Conservation (phyloP, 2,888 invertebrate genomes). For the Eupithecia tripunctaria region DNA sequence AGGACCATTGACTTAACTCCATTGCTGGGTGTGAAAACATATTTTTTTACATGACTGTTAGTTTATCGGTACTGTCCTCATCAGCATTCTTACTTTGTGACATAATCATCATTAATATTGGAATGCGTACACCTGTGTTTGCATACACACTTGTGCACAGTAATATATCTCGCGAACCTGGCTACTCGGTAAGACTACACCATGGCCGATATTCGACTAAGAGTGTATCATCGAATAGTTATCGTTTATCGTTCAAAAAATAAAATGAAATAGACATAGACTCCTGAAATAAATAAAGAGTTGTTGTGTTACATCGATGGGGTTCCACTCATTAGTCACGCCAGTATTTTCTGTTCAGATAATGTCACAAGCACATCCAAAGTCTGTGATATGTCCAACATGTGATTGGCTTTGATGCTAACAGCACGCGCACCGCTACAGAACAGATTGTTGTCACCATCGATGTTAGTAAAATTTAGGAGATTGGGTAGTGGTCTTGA, state of each 20-base stretch:
- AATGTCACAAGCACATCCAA: slow-evolving; percentile 18
- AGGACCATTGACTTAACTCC: neutral
- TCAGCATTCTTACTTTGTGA: neutral
- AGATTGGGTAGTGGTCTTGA: too few relatives aligned
- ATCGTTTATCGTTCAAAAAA: neutral
- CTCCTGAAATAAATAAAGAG: too few relatives aligned
- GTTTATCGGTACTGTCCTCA: neutral
- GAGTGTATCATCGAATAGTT: too few relatives aligned
- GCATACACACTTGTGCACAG: too few relatives aligned
- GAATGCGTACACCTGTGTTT: too few relatives aligned
- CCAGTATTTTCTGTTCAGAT: neutral
- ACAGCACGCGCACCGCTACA: neutral
- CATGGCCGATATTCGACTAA: too few relatives aligned
- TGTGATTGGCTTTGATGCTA: neutral
- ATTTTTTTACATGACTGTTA: neutral
- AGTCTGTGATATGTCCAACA: slow-evolving; percentile 27
- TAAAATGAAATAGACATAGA: neutral
- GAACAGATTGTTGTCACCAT: neutral
- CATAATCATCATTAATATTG: too few relatives aligned
- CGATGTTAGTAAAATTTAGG: too few relatives aligned
- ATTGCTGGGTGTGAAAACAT: neutral
- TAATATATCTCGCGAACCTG: too few relatives aligned
- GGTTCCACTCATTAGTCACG: neutral
- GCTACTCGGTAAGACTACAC: neutral
- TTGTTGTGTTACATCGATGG: neutral